Percentiles rank a stretch among this genome's conserved stretches.
These are phyloP conservation scores for Schizaphis graminum DNA, from an alignment of 2,888 invertebrate genomes.

Conservation along the genomic window DNA sequence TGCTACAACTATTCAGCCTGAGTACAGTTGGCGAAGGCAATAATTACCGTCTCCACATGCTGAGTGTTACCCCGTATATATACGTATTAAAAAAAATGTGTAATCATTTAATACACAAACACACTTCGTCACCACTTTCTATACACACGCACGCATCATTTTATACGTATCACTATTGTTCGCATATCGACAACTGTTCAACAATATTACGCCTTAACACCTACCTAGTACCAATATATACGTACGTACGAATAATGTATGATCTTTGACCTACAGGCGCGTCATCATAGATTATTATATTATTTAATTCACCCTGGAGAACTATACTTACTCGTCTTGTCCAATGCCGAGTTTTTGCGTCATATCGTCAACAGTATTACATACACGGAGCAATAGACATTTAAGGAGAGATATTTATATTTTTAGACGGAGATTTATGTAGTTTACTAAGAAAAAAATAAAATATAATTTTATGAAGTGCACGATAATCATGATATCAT, in stretches of 20 bases:
- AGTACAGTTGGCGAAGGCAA: neutral
- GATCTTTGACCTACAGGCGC: neutral
- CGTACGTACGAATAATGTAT: neutral
- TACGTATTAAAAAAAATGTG: neutral
- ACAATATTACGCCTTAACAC: neutral
- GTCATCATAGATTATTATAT: neutral
- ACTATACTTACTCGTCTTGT: neutral
- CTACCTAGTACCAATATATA: neutral
- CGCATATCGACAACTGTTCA: neutral
- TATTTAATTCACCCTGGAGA: slow-evolving; percentile 28
- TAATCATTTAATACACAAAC: neutral
- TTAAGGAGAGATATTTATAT: neutral
- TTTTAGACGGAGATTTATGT: neutral
- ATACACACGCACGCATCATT: neutral
- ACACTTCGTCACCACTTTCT: neutral
- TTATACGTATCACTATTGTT: neutral
- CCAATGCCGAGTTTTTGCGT: neutral
- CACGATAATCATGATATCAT: neutral
- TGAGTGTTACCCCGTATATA: neutral
- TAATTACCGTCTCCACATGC: neutral
- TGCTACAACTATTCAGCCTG: neutral
- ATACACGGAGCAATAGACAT: neutral
- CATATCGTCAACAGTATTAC: neutral
- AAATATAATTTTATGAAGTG: neutral
- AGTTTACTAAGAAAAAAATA: neutral